Conservation (phyloP, 2,888 invertebrate genomes). For the Autographa gamma region DNA sequence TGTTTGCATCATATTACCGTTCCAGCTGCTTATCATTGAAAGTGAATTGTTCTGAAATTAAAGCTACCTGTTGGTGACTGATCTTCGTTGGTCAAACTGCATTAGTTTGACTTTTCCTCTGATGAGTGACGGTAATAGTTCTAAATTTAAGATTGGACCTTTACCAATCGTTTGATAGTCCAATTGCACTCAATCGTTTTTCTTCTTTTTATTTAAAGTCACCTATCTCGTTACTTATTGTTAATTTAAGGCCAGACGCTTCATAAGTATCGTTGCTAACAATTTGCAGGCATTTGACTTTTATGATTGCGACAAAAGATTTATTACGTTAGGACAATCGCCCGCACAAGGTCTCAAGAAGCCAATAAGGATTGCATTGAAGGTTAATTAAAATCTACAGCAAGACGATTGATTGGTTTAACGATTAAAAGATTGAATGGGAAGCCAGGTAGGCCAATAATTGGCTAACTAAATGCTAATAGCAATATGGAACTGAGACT, state of each 20-base stretch:
- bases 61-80: neutral
- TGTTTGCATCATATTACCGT: conserved; percentile 31
- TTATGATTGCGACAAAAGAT: conserved; percentile 37
- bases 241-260: neutral
- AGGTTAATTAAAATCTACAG: conserved; percentile 51
- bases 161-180: conserved; percentile 18
- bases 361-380: conserved; percentile 51
- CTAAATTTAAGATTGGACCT: conserved; percentile 12
- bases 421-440: conserved; percentile 42
- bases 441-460: conserved; percentile 30
- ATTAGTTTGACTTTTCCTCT: neutral
- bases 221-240: neutral
- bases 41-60: neutral
- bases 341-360: conserved; percentile 41
- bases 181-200: conserved; percentile 2
- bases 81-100: neutral
- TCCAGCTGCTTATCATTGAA: conserved; percentile 16
- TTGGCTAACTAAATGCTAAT: conserved; percentile 18
- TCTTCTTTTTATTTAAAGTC: conserved; percentile 17
- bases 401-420: conserved; percentile 48
- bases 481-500: conserved; percentile 15
- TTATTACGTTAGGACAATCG: conserved; percentile 44
- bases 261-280: neutral
- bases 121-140: neutral
- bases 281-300: conserved; percentile 21